A percentile compares a stretch with the other conserved stretches of the same genome.
Conservation (phyloP, 2,888 invertebrate genomes). For the Coecobrya sp. region DNA sequence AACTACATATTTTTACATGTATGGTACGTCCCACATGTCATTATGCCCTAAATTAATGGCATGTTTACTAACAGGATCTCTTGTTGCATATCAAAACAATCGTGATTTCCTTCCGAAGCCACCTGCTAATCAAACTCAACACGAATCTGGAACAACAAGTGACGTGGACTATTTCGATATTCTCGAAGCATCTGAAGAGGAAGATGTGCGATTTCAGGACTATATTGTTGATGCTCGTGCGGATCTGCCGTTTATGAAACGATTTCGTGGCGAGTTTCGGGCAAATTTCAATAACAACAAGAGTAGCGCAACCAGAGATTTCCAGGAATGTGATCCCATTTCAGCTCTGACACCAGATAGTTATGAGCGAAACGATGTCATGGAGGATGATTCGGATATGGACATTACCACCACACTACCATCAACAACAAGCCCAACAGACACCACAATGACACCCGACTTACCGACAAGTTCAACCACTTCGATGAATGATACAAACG, state of each 20-base stretch:
- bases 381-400: neutral
- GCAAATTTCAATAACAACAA: neutral
- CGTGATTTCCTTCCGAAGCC: conserved; percentile 71
- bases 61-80: conserved; percentile 26
- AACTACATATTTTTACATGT: neutral
- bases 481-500: neutral
- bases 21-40: neutral
- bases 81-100: conserved; percentile 72
- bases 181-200: conserved; percentile 69
- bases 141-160: conserved; percentile 47
- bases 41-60: neutral
- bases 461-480: neutral
- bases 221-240: conserved; percentile 69
- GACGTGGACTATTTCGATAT: conserved; percentile 73
- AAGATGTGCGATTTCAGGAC: conserved; percentile 60
- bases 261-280: conserved; percentile 65
- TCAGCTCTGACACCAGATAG: conserved; percentile 36
- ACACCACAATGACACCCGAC: neutral
- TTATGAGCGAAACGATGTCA: conserved; percentile 12
- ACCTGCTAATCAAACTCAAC: conserved; percentile 66
- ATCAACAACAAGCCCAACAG: neutral
- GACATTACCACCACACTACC: neutral
- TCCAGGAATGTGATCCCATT: conserved; percentile 70
- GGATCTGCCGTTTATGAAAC: conserved; percentile 40
- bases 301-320: neutral